Evolutionary conservation across 2,888 invertebrate species (phyloP).

Genomic region (Lobophora halterata): DNA sequence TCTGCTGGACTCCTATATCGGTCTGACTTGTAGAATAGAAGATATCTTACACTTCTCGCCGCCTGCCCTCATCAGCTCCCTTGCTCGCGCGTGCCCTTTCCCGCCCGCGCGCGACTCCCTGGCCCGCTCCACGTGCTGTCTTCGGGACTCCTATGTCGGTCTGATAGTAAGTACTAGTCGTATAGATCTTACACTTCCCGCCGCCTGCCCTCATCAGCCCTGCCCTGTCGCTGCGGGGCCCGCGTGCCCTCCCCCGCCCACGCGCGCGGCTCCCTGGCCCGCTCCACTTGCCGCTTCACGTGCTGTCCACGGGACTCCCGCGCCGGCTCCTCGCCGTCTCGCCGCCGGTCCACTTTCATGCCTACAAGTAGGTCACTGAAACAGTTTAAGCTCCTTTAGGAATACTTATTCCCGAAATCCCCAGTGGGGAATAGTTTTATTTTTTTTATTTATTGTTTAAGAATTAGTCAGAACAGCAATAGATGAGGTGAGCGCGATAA

Average conservation of each 20-base stretch:
- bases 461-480: no score
- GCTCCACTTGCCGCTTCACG: slow-evolving; percentile 72
- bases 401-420: no score
- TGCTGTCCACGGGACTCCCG: slow-evolving; percentile 73
- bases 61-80: slow-evolving; percentile 10
- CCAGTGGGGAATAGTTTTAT: no score
- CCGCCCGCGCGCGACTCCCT: no score
- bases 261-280: slow-evolving; percentile 40
- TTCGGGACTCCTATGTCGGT: slow-evolving; percentile 57
- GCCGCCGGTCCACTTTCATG: slow-evolving; percentile 87
- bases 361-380: slow-evolving; percentile 86
- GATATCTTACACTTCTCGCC: slow-evolving; percentile 16
- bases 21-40: no score
- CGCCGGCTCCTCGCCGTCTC: slow-evolving; percentile 50
- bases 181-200: slow-evolving; percentile 16
- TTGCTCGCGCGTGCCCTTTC: no score
- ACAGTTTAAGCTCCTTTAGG: slow-evolving; percentile 22
- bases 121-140: slow-evolving; percentile 74
- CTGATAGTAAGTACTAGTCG: no score
- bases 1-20: slow-evolving; percentile 61
- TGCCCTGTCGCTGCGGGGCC: no score
- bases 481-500: no score
- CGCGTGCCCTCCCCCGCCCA: no score
- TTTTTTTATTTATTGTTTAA: no score
- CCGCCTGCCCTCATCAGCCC: slow-evolving; percentile 19